Evolutionary conservation across 2,113 vertebrate species (phyloP).

Genomic region (Hoplias malabaricus): DNA sequence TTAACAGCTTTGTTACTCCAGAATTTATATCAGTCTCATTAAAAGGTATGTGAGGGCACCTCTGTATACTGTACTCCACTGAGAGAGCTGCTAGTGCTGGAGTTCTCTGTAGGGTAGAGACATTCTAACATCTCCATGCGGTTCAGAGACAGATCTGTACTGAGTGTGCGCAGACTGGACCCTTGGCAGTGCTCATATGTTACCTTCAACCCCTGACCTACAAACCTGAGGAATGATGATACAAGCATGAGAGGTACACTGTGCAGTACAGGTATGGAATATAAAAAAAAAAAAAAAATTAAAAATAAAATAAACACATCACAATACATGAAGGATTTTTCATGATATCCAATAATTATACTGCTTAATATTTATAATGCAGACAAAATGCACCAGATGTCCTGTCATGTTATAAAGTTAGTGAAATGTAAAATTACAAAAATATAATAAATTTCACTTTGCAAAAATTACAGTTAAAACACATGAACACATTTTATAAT

Average conservation of each 20-base stretch:
- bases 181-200: constrained; percentile 90
- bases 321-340: too few species aligned
- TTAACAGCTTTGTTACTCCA: background rate
- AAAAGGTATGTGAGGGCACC: constrained; percentile 65
- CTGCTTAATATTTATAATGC: too few species aligned
- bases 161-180: constrained; percentile 78
- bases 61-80: constrained; percentile 85
- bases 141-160: constrained; percentile 85
- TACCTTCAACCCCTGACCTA: constrained; percentile 85
- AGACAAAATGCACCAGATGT: too few species aligned
- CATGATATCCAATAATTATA: too few species aligned
- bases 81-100: constrained; percentile 68
- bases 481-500: too few species aligned
- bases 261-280: background rate
- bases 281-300: background rate
- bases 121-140: constrained; percentile 92
- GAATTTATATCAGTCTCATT: background rate
- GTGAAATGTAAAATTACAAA: too few species aligned
- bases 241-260: background rate
- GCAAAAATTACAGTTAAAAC: too few species aligned
- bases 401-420: too few species aligned
- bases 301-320: background rate
- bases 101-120: constrained; percentile 85
- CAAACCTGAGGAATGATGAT: constrained; percentile 76
- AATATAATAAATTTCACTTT: too few species aligned